These are phyloP conservation scores for Drymonia ruficornis DNA, from an alignment of 2,888 invertebrate genomes.

Conservation along the genomic window DNA sequence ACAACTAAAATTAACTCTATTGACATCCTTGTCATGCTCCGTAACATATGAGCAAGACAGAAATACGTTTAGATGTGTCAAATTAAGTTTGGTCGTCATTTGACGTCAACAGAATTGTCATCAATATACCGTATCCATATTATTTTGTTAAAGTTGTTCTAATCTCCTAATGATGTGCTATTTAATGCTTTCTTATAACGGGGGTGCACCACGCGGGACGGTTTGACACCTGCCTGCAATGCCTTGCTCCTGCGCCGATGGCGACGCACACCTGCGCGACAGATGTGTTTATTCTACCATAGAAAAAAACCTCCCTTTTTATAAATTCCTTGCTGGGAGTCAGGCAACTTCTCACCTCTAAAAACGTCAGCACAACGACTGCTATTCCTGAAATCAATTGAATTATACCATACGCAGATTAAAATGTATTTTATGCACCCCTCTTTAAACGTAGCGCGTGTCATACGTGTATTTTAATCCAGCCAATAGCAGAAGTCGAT, in stretches of 20 bases:
- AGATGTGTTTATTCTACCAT: constrained; percentile 55
- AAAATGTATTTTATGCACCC: constrained; percentile 19
- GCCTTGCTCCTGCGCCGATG: constrained; percentile 22
- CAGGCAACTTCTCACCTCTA: constrained; percentile 17
- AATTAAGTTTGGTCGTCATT: too few relatives aligned
- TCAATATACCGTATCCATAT: too few relatives aligned
- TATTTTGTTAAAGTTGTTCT: too few relatives aligned
- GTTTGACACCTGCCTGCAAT: constrained; percentile 42
- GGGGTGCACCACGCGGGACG: constrained; percentile 10
- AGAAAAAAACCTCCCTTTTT: constrained; percentile 14
- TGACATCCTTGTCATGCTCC: too few relatives aligned
- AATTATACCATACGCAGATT: constrained; percentile 36
- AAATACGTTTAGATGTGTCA: too few relatives aligned
- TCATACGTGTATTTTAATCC: constrained; percentile 18
- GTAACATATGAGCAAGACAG: too few relatives aligned
- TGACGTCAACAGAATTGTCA: too few relatives aligned
- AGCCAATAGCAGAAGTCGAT: constrained; percentile 16
- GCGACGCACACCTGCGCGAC: constrained; percentile 66
- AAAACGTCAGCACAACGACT: constrained; percentile 7
- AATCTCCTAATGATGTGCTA: too few relatives aligned
- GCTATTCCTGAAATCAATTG: constrained; percentile 26
- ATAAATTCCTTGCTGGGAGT: constrained; percentile 21
- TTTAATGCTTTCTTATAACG: too few relatives aligned
- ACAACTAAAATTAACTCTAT: too few relatives aligned
- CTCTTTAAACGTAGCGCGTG: constrained; percentile 36